These are phyloP conservation scores for Alcedo quadribrachys DNA, from an alignment of 2,797 vertebrate genomes.

Conservation along the genomic window DNA sequence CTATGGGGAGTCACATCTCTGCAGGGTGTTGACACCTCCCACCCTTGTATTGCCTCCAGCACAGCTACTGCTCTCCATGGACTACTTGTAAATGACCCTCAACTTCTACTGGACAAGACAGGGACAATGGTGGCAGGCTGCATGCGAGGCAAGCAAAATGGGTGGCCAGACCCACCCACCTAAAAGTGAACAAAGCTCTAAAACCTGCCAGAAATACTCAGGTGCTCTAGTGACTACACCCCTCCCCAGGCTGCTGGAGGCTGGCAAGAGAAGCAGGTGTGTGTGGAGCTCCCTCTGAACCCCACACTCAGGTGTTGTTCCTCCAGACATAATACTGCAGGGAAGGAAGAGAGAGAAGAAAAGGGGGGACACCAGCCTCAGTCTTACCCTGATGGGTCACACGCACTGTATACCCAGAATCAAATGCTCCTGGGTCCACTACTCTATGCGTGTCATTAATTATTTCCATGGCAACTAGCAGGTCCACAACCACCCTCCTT, in stretches of 20 bases:
- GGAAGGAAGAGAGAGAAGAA: background rate
- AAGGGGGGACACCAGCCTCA: background rate
- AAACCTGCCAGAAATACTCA: background rate
- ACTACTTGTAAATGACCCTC: background rate
- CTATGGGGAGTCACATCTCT: background rate
- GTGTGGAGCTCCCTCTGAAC: background rate
- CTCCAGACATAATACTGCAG: background rate
- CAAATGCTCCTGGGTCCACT: background rate
- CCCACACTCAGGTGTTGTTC: background rate
- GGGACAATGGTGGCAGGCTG: background rate
- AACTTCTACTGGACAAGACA: background rate
- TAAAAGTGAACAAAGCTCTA: background rate
- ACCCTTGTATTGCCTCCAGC: background rate
- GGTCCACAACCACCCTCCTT: background rate
- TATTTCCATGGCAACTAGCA: background rate
- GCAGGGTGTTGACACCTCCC: background rate
- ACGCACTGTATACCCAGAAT: background rate
- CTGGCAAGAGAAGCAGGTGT: background rate
- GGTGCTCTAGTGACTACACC: background rate
- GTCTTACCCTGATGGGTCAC: background rate
- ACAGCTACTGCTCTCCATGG: background rate
- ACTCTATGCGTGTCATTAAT: background rate
- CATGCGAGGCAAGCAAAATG: background rate
- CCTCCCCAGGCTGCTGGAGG: background rate
- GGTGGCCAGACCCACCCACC: background rate